A percentile compares a stretch with the other conserved stretches of the same genome.
Evolutionary conservation across 2,113 vertebrate genomes (phyloP).

Genomic region (Abramis brama): DNA sequence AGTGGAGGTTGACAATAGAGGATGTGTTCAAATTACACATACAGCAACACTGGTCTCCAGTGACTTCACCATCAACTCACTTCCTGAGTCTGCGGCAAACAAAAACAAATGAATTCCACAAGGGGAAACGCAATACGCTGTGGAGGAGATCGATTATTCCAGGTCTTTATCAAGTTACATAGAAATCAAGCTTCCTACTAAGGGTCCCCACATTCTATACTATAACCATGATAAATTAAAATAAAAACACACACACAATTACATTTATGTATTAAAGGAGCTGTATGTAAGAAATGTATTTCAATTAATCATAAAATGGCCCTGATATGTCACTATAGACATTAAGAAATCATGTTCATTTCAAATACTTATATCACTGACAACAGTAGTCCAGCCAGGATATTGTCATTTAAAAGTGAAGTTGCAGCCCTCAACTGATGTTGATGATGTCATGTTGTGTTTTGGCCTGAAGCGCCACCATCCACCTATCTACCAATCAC

Average conservation of each 20-base stretch:
- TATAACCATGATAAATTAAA: background rate
- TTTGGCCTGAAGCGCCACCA: too few species aligned
- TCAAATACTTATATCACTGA: too few species aligned
- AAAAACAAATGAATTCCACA: background rate
- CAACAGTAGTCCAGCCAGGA: too few species aligned
- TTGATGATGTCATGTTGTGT: too few species aligned
- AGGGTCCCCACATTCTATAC: background rate
- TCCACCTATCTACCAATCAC: too few species aligned
- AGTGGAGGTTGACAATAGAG: background rate
- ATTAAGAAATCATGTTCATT: too few species aligned
- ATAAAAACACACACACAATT: background rate
- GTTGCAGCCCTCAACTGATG: too few species aligned
- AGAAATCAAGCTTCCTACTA: background rate
- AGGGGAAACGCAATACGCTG: background rate
- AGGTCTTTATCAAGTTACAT: background rate
- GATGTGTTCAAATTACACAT: constrained; percentile 37
- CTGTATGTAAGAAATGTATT: too few species aligned
- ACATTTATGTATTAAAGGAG: too few species aligned
- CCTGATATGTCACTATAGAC: too few species aligned
- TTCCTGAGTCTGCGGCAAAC: background rate
- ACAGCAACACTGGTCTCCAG: constrained; percentile 10
- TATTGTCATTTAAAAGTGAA: too few species aligned
- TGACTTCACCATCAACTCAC: background rate
- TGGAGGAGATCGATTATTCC: background rate
- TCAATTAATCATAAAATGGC: too few species aligned